Evolutionary conservation across 2,113 vertebrate species (phyloP), one percentile per base, ranked within the genome.

Genomic region (Centropus unirufus): DNA sequence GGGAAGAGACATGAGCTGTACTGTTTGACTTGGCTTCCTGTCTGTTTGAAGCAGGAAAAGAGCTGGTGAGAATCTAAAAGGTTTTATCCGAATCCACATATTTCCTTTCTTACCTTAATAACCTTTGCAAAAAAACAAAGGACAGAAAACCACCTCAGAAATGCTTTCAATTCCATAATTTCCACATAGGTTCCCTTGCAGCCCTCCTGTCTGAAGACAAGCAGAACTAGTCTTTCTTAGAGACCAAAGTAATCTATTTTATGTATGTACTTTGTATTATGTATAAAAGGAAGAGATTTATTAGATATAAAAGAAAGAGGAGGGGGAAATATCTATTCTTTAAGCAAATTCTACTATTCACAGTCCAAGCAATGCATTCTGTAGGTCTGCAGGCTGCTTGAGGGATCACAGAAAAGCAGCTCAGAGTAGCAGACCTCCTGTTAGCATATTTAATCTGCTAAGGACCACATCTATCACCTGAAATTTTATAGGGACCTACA

Each of bases 1-100:
- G 78, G 93, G 90, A 94, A 94, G 78, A 96, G 87, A 75, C 67
- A 89, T 84, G 87, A 96, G 66, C 92, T 93, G 78, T 87, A 95
- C 75, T 89, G 83, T 96, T 97, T 95, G 76, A 21, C 66, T 95
- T 96, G 83, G 93, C 90, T 97, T 96, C 61, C 83, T 93, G 89
- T 80, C 61, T 86, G 62, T 44, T 96, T 89, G 83, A 92, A 94
- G 91, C 87, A 92, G 91, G 89, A 96, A 97, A 75, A 89, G 90
- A 92, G 32, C 79, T 91, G 80, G 52, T 95, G 87, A 89, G 93
- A 95, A 91, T 89, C 83, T 95, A 46, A 88, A 76, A 95, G 24
- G 18, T 95, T 96, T 94, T 92, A 93, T 93, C 83, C 9, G 0
- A 94, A 47, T 74, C 75, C 36, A 54, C 88, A 36, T 85, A 58